Conservation (phyloP, 1,140 invertebrate genomes). For the Apis dorsata region DNA sequence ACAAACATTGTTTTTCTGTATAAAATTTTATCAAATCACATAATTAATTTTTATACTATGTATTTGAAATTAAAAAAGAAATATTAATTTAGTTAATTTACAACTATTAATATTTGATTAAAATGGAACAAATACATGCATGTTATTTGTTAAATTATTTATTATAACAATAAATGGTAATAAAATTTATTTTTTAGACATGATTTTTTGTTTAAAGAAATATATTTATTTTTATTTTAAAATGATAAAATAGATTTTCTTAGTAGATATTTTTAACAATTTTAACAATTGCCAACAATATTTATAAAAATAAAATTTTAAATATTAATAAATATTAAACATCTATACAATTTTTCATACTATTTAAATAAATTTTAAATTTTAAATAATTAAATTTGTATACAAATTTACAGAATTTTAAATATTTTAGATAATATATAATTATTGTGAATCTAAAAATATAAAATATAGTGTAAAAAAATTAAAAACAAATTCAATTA, state of each 20-base stretch:
- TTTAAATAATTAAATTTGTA: neutral
- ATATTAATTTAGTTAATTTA: conserved; percentile 2
- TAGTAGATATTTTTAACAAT: conserved; percentile 7
- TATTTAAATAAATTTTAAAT: neutral
- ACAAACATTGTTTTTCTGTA: neutral
- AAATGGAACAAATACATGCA: conserved; percentile 28
- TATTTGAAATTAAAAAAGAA: neutral
- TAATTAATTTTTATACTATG: neutral
- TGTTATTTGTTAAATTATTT: conserved; percentile 14
- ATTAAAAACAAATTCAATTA: neutral
- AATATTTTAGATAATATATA: neutral
- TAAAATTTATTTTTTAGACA: conserved; percentile 5
- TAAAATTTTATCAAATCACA: neutral
- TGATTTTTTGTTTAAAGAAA: neutral
- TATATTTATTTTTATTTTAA: conserved; percentile 3
- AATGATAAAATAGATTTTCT: neutral
- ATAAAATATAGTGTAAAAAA: neutral
- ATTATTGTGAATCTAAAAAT: neutral
- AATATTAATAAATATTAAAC: conserved; percentile 10
- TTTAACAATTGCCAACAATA: conserved; percentile 16
- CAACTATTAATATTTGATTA: neutral
- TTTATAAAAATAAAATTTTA: neutral
- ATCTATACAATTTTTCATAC: neutral
- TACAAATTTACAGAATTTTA: neutral
- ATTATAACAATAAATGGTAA: conserved; percentile 7